These are phyloP conservation scores for Percopsis omiscomaycus DNA, from an alignment of 2,797 vertebrate species.

Conservation along the genomic window DNA sequence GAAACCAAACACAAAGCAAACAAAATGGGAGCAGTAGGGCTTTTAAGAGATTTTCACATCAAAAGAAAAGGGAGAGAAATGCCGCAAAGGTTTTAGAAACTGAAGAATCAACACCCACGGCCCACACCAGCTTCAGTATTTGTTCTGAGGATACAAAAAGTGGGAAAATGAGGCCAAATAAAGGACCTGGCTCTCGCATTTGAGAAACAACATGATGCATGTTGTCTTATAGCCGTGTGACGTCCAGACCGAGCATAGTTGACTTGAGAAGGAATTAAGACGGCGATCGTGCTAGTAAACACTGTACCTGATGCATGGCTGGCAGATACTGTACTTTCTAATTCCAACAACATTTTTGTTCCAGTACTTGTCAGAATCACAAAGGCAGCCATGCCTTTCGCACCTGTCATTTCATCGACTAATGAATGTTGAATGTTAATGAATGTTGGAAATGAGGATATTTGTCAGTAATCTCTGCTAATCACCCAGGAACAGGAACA, in stretches of 20 bases:
- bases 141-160: constrained; percentile 37
- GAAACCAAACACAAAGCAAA: constrained; percentile 30
- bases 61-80: constrained; percentile 41
- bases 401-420: constrained; percentile 16
- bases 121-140: constrained; percentile 29
- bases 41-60: constrained; percentile 45
- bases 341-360: constrained; percentile 39
- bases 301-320: constrained; percentile 35
- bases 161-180: constrained; percentile 19
- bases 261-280: constrained; percentile 40
- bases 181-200: constrained; percentile 11
- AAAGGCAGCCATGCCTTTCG: constrained; percentile 23
- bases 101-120: constrained; percentile 22
- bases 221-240: not conserved
- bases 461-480: constrained; percentile 32
- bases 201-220: constrained; percentile 23
- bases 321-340: constrained; percentile 41
- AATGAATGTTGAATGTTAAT: constrained; percentile 1
- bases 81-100: constrained; percentile 15
- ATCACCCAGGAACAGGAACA: not conserved
- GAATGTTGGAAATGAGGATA: constrained; percentile 35
- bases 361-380: constrained; percentile 41
- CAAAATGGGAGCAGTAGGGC: constrained; percentile 24
- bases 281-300: constrained; percentile 31
- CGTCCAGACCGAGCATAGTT: constrained; percentile 14